Evolutionary conservation across 2,888 invertebrate species (phyloP), one percentile per base, ranked within the genome.

Genomic region (Thymelicus sylvestris): DNA sequence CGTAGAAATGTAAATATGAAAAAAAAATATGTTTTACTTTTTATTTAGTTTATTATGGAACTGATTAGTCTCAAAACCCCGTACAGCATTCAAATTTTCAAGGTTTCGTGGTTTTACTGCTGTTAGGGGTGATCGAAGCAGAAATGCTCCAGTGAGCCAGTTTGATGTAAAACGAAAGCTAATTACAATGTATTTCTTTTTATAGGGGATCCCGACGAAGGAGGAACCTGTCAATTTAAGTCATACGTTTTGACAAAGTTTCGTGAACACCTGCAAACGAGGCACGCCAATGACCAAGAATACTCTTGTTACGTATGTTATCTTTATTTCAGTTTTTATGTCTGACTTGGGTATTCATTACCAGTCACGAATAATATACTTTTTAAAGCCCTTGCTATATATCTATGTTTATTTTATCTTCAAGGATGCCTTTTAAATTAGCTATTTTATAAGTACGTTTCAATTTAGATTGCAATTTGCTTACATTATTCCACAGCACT

Each of bases 181-280:
- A 31, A 31, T 31, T 31, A 31, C 31, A 31, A 31, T 31, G 31
- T 31, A 31, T 67, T 71, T 74, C 39, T 67, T 44, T 73, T 80
- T 74, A 66, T 73, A 80, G 78, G 62, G 24, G 73, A 61, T 67
- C 78, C 69, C 7, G 73, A 75, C n/a, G n/a, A 63, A n/a, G 74
- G 73, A 2, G 75, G 71, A 2, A 57, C 67, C 0, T 92, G 92
- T 77, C 86, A 83, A 67, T 92, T 87, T 74, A 84, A 82, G 63
- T 86, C 89, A 0, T 92, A 87, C 73, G 89, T 86, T 0, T 82
- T 87, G 1, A 84, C 85, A 1, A 91, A 90, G 74, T 91, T 87
- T 70, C 76, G 76, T 65, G 91, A 91, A 19, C 93, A 93, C 75
- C 67, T 92, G 7, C 74, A 78, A 31, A 80, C 75, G 50, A 82